Evolutionary conservation across 2,797 vertebrate species (phyloP), one percentile per base, ranked within the genome.

Genomic region (Parauchenoglanis punctatus): DNA sequence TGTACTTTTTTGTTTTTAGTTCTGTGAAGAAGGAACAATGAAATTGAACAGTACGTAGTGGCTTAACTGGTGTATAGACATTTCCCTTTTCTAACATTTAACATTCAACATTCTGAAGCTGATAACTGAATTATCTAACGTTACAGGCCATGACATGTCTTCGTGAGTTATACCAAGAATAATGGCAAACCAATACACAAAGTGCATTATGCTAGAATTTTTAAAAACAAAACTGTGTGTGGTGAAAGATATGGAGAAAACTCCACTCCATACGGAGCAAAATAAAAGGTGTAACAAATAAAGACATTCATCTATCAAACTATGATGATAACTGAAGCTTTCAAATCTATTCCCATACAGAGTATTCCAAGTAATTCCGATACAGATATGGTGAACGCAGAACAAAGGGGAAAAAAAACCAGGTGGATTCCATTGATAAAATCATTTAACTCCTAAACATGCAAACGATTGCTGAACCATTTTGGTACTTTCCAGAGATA

Each of bases 401-500:
- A 76, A 76, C 54, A 1, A 52, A 52, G 3, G 28, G 67, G 3
- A 7, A 40, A 20, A 8, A 1, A 23, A 10, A 44, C n/a, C 12
- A 15, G 25, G 80, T n/a, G 23, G 25, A 65, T 49, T 65, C 44
- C 61, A 28, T 28, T n/a, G 12, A 44, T 3, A 13, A 23, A 78
- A 56, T 56, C 7, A 61, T 6, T 61, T 3, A 61, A 61, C 31
- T 44, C 5, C 2, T 40, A 59, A 59, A 25, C 0, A 59, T 25
- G 1, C 56, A 59, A 81, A 11, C 61, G 25, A 40, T 1, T 61
- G 11, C 4, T 61, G 78, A 81, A 23, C 54, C 10, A 44, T 61
- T 59, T 65, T 59, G 88, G 88, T 86, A 83, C 85, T 90, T 90
- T 86, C 77, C 90, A 82, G 31, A 35, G 1, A 58, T 56, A 59